Conservation (phyloP, 1,140 invertebrate species). For the Chlorops oryzae region DNA sequence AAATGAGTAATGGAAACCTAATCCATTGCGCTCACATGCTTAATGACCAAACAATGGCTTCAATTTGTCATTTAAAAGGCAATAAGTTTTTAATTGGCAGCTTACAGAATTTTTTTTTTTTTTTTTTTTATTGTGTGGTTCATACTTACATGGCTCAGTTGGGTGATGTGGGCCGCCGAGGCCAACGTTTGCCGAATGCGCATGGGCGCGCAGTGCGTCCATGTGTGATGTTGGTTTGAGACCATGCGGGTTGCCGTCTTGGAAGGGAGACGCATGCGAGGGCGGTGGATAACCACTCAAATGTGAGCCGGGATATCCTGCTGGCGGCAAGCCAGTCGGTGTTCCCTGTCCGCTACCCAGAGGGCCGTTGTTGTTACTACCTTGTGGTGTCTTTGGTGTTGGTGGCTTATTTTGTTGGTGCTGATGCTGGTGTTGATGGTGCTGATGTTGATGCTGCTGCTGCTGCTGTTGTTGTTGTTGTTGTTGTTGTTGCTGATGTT, state of each 20-base stretch:
- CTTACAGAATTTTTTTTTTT: no score
- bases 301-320: slow-evolving; percentile 42
- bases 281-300: slow-evolving; percentile 41
- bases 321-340: slow-evolving; percentile 39
- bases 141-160: slow-evolving; percentile 45
- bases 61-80: no score
- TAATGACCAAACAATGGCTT: no score
- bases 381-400: slow-evolving; percentile 46
- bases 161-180: slow-evolving; percentile 48
- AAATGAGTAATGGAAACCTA: background rate
- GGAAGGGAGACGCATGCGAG: slow-evolving; percentile 35
- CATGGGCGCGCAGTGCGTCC: slow-evolving; percentile 55
- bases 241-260: slow-evolving; percentile 34
- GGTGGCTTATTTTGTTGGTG: slow-evolving; percentile 43
- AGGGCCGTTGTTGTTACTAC: slow-evolving; percentile 15
- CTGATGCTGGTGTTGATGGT: slow-evolving; percentile 14
- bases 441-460: slow-evolving; percentile 19
- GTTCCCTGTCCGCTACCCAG: slow-evolving; percentile 30
- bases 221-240: slow-evolving; percentile 52
- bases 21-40: no score
- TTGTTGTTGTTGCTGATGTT: slow-evolving; percentile 13
- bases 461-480: slow-evolving; percentile 20
- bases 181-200: slow-evolving; percentile 44
- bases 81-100: no score
- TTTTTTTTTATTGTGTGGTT: no score